phyloP scores from a whole-genome alignment of 37 sponge, comb jelly and placozoan species.

The Spongia lamella region DNA sequence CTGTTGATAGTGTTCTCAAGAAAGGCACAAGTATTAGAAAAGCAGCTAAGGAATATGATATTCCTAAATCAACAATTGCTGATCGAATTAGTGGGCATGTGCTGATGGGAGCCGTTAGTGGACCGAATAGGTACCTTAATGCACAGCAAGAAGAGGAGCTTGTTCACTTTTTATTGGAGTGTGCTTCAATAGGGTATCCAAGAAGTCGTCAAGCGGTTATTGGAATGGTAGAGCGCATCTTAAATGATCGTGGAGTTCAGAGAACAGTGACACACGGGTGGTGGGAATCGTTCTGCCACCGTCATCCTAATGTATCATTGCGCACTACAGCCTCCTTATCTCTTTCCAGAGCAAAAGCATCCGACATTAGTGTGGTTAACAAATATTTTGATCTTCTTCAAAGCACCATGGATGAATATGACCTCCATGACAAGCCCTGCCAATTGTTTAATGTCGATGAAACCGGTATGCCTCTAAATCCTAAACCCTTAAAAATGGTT shows the following conservation, averaged over 20 bases:
- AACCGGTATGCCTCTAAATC: slow-evolving; percentile 12
- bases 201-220: not conserved
- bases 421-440: not conserved
- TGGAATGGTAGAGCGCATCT: not conserved
- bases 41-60: slow-evolving; percentile 13
- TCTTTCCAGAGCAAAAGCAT: slow-evolving; percentile 12
- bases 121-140: not conserved
- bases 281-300: no score
- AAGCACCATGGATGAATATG: slow-evolving; percentile 2
- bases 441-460: slow-evolving; percentile 30
- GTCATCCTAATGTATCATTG: slow-evolving; percentile 4
- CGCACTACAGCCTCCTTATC: slow-evolving; percentile 2
- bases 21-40: not conserved
- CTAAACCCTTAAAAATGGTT: slow-evolving; percentile 7
- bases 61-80: slow-evolving; percentile 23
- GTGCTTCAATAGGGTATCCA: slow-evolving; percentile 17
- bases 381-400: slow-evolving; percentile 11
- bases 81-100: slow-evolving; percentile 19
- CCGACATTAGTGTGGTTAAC: not conserved
- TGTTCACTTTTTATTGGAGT: slow-evolving; percentile 10
- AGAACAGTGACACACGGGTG: no score
- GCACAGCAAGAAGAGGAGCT: slow-evolving; percentile 8
- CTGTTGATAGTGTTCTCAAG: no score
- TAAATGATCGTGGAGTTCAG: not conserved
- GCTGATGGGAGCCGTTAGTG: not conserved